Percentiles rank a stretch among this genome's conserved stretches.
phyloP scores from a whole-genome alignment of 2,797 vertebrate genomes.

The Lerista edwardsae region DNA sequence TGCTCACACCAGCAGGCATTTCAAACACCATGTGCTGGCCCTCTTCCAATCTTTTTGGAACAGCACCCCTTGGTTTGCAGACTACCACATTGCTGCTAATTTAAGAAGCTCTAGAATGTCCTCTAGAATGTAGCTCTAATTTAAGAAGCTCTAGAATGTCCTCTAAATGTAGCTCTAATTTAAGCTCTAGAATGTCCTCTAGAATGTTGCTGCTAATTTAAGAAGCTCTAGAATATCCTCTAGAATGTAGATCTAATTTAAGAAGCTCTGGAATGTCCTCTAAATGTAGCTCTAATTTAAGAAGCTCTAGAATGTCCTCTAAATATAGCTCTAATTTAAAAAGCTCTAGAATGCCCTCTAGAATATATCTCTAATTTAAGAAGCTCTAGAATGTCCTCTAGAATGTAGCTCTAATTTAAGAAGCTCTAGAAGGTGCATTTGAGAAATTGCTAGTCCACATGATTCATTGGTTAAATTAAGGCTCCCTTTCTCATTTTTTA shows the following conservation, averaged over 20 bases:
- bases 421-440: neutral
- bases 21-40: slow-evolving; percentile 26
- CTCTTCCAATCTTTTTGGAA: slow-evolving; percentile 22
- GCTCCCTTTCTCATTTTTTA: neutral
- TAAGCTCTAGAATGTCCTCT: slow-evolving; percentile 19
- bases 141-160: slow-evolving; percentile 13
- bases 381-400: neutral
- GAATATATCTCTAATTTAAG: slow-evolving; percentile 42
- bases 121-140: slow-evolving; percentile 7
- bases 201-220: slow-evolving; percentile 40
- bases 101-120: slow-evolving; percentile 13
- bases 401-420: slow-evolving; percentile 42
- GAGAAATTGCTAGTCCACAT: slow-evolving; percentile 13
- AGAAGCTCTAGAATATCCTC: neutral
- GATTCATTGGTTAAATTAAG: neutral
- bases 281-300: too few relatives aligned
- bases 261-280: neutral
- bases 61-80: slow-evolving; percentile 27
- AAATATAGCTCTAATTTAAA: slow-evolving; percentile 42
- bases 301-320: neutral
- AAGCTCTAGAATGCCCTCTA: neutral
- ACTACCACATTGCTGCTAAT: slow-evolving; percentile 35
- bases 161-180: too few relatives aligned
- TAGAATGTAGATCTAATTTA: too few relatives aligned
- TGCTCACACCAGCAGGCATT: slow-evolving; percentile 26